phyloP scores from a whole-genome alignment of 2,797 vertebrate genomes.

The Xenops minutus region DNA sequence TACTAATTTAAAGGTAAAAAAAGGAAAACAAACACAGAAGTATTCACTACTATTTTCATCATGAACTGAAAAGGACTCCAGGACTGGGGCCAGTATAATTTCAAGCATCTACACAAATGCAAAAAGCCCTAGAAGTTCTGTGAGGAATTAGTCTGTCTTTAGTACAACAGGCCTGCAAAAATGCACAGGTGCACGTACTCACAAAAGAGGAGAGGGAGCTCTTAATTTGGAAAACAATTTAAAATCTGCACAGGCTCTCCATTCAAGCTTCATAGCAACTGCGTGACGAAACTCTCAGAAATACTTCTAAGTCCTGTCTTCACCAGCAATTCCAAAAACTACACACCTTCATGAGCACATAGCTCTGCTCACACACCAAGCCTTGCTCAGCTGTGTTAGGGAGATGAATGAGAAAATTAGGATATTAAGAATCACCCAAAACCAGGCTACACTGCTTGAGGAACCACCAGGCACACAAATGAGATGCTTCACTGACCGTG shows the following conservation, averaged over 20 bases:
- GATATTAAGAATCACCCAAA: neutral
- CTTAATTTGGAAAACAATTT: constrained; percentile 15
- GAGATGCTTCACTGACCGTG: rapidly evolving
- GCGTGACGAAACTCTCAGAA: neutral
- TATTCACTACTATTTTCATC: neutral
- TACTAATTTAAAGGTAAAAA: neutral
- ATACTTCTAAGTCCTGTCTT: neutral
- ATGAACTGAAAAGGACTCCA: neutral
- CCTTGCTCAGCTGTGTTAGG: neutral
- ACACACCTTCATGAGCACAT: rapidly evolving
- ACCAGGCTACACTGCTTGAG: neutral
- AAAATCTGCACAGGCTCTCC: neutral
- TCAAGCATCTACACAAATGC: neutral
- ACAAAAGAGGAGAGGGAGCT: neutral
- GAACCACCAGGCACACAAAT: neutral
- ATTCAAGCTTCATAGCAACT: neutral
- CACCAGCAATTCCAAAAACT: neutral
- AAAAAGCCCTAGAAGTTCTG: neutral
- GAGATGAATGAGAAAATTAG: neutral
- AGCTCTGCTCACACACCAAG: rapidly evolving
- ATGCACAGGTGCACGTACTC: neutral
- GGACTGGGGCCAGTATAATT: neutral
- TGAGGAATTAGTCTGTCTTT: neutral
- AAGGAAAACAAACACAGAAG: neutral
- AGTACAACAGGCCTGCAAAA: neutral